These are phyloP conservation scores for Apis dorsata DNA, from an alignment of 1,140 invertebrate genomes.

Conservation along the genomic window DNA sequence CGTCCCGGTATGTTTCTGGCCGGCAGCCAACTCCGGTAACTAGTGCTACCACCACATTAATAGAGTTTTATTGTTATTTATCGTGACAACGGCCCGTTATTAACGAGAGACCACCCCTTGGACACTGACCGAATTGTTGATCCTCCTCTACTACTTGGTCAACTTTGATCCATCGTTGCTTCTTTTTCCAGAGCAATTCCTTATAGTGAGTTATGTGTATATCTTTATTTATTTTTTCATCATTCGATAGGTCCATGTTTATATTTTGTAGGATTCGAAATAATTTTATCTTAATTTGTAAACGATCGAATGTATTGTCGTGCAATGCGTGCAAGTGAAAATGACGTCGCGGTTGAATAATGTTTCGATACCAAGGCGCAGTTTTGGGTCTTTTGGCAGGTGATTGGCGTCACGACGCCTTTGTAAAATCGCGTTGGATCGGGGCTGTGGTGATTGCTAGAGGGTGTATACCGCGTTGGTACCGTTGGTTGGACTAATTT, in stretches of 20 bases:
- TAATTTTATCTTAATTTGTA: too few species aligned
- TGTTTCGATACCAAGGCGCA: neutral
- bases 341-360: neutral
- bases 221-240: too few species aligned
- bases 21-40: conserved; percentile 74
- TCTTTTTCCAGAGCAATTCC: neutral
- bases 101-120: conserved; percentile 27
- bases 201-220: too few species aligned
- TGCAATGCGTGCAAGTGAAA: neutral
- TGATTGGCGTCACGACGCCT: neutral
- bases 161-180: conserved; percentile 13
- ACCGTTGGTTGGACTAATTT: neutral
- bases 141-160: conserved; percentile 18
- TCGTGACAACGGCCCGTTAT: conserved; percentile 68
- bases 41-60: conserved; percentile 77
- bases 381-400: neutral
- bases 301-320: neutral
- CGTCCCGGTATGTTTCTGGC: conserved; percentile 75
- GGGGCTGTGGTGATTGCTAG: neutral
- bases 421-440: neutral
- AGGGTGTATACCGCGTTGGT: neutral
- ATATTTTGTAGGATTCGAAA: neutral
- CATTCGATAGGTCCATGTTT: too few species aligned
- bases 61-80: conserved; percentile 81
- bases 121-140: conserved; percentile 46